A percentile compares a stretch with the other conserved stretches of the same genome.
Evolutionary conservation across 2,888 invertebrate species (phyloP).

Genomic region (Hyposoter dolosus): DNA sequence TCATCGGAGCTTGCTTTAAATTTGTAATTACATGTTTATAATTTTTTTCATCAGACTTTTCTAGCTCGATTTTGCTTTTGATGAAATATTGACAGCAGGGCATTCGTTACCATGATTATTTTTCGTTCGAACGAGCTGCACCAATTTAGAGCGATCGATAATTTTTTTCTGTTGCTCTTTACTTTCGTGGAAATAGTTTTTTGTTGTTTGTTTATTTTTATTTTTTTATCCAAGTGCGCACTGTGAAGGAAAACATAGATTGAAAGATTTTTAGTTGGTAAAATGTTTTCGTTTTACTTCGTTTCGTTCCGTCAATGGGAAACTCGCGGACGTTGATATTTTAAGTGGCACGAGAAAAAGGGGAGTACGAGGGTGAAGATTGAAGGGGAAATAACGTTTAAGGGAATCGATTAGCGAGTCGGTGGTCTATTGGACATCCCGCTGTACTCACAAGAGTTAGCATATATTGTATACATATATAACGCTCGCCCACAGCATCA

Average conservation of each 20-base stretch:
- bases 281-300: not conserved
- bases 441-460: constrained; percentile 48
- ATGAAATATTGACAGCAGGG: not conserved
- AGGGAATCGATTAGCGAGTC: constrained; percentile 65
- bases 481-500: constrained; percentile 62
- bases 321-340: constrained; percentile 50
- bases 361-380: constrained; percentile 60
- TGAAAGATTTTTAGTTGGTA: not conserved
- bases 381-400: constrained; percentile 57
- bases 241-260: not conserved
- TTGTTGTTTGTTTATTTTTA: too few species aligned
- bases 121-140: not conserved
- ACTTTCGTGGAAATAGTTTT: not conserved
- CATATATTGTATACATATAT: constrained; percentile 59
- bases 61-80: not conserved
- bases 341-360: constrained; percentile 28
- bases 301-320: constrained; percentile 26
- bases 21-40: not conserved
- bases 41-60: not conserved
- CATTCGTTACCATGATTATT: not conserved
- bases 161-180: not conserved
- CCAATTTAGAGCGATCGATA: not conserved
- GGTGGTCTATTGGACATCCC: constrained; percentile 37
- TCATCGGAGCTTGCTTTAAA: not conserved
- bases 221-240: not conserved